phyloP scores from a whole-genome alignment of 1,140 invertebrate species.

The Tetramorium simillimum region DNA sequence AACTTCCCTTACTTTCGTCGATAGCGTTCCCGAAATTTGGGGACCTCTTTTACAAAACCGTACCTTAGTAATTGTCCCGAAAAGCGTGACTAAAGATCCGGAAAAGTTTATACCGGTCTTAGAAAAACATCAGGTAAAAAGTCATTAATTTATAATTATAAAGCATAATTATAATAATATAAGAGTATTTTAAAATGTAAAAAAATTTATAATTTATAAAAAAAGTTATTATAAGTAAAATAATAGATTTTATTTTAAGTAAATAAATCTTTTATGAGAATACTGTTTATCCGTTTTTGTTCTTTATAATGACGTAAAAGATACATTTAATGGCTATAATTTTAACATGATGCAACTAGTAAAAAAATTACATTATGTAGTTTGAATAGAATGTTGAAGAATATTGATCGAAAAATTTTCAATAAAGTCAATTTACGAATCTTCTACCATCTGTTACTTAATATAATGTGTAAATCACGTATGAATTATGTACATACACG shows the following conservation, averaged over 20 bases:
- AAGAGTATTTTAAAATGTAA: background rate
- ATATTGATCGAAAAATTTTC: background rate
- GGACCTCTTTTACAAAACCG: conserved; percentile 91
- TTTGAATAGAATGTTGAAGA: background rate
- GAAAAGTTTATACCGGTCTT: conserved; percentile 89
- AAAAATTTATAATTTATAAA: background rate
- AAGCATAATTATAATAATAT: background rate
- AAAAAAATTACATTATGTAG: background rate
- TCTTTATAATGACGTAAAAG: background rate
- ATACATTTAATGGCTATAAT: background rate
- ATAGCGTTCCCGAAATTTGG: conserved; percentile 95
- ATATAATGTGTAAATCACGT: too few species aligned
- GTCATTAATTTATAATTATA: background rate
- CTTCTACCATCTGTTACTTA: background rate
- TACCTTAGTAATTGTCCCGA: conserved; percentile 90
- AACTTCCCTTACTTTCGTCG: conserved; percentile 95
- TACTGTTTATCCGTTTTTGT: background rate
- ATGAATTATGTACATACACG: too few species aligned
- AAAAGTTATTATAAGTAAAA: background rate
- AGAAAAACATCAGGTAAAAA: conserved; percentile 88
- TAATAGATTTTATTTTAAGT: background rate
- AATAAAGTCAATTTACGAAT: background rate
- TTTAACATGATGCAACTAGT: background rate
- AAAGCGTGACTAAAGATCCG: conserved; percentile 90
- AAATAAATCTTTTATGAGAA: background rate